Percentiles rank a stretch among this genome's conserved stretches.
These are phyloP conservation scores for Endomychus coccineus DNA, from an alignment of 2,888 invertebrate genomes.

Conservation along the genomic window DNA sequence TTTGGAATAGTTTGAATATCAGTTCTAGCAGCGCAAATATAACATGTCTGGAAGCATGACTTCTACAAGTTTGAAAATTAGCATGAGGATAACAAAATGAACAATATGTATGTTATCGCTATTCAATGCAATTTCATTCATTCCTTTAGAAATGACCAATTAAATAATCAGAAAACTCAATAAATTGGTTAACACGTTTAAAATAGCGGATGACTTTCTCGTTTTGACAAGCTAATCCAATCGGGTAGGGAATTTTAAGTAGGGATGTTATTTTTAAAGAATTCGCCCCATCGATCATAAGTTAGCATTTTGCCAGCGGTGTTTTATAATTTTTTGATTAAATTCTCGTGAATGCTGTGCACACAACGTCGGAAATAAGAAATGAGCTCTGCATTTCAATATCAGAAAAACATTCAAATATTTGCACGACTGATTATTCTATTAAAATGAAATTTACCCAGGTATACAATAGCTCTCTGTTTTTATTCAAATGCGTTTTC, in stretches of 20 bases:
- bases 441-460: slow-evolving; percentile 47
- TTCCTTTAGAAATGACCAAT: too few species aligned
- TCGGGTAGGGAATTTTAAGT: neutral
- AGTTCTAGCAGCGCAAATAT: too few species aligned
- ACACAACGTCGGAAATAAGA: slow-evolving; percentile 38
- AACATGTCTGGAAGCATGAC: too few species aligned
- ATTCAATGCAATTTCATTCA: too few species aligned
- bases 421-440: slow-evolving; percentile 48
- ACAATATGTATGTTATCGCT: too few species aligned
- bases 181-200: neutral
- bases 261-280: neutral
- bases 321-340: slow-evolving; percentile 1
- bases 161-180: neutral
- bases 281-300: slow-evolving; percentile 1
- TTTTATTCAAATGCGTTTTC: slow-evolving; percentile 11
- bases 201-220: slow-evolving; percentile 1
- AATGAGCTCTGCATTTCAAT: slow-evolving; percentile 43
- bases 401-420: slow-evolving; percentile 47
- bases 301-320: slow-evolving; percentile 1
- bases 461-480: slow-evolving; percentile 34
- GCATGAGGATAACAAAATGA: too few species aligned
- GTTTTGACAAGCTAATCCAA: neutral
- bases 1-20: too few species aligned
- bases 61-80: too few species aligned
- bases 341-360: too few species aligned